Evolutionary conservation across 1,140 invertebrate species (phyloP).

Genomic region (Apocrypta bakeri): DNA sequence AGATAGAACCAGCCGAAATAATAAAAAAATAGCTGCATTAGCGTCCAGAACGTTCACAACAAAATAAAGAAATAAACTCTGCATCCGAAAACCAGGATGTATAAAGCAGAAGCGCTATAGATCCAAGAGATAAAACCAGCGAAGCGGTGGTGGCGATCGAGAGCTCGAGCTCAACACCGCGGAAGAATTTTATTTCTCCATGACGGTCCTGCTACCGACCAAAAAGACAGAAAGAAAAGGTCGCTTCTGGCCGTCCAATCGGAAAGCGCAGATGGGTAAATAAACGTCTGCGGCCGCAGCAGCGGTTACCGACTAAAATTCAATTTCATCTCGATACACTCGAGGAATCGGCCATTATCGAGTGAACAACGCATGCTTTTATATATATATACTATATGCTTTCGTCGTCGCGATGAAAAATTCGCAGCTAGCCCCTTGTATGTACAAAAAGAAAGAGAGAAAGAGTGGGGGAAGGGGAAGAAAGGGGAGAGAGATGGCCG

Average conservation of each 20-base stretch:
- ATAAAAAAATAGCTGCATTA: background rate
- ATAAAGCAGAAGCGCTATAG: slow-evolving; percentile 1
- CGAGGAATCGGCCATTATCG: slow-evolving; percentile 55
- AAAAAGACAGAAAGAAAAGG: slow-evolving; percentile 28
- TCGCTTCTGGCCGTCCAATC: slow-evolving; percentile 20
- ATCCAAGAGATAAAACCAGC: slow-evolving; percentile 34
- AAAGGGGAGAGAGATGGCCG: background rate
- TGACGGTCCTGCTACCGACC: slow-evolving; percentile 12
- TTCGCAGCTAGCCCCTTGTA: slow-evolving; percentile 12
- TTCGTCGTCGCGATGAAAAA: background rate
- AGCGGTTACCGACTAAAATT: slow-evolving; percentile 54
- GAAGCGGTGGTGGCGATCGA: background rate
- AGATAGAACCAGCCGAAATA: background rate
- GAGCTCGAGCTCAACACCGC: slow-evolving; percentile 21
- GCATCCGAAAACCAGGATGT: background rate
- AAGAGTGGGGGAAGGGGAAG: background rate
- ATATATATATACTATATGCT: too few relatives aligned
- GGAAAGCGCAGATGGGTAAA: slow-evolving; percentile 52
- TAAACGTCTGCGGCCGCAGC: slow-evolving; percentile 37
- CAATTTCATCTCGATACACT: slow-evolving; percentile 64
- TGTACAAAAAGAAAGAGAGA: background rate
- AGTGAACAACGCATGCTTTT: background rate
- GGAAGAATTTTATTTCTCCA: slow-evolving; percentile 61
- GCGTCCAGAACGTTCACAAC: background rate
- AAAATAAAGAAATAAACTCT: background rate